Conservation (phyloP, 2,888 invertebrate species). For the Scaptomyza caliginosa region DNA sequence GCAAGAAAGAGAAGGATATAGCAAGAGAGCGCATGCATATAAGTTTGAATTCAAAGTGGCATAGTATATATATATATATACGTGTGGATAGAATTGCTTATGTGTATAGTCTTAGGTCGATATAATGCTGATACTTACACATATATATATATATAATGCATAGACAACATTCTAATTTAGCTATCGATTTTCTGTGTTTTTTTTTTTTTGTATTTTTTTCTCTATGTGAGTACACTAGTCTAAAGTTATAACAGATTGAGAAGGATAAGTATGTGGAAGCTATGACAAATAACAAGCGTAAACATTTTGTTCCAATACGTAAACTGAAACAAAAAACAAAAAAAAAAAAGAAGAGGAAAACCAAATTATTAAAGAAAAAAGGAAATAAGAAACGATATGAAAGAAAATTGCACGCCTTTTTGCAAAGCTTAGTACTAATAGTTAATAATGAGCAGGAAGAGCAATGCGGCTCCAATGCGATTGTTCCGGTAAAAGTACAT, state of each 20-base stretch:
- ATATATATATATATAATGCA: constrained; percentile 45
- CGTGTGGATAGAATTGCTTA: constrained; percentile 41
- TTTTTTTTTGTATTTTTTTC: constrained; percentile 19
- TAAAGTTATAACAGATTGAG: constrained; percentile 22
- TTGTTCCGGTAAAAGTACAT: constrained; percentile 37
- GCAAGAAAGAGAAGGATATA: background rate
- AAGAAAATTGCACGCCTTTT: constrained; percentile 51
- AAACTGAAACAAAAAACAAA: constrained; percentile 15
- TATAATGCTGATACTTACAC: constrained; percentile 45
- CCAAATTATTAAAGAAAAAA: constrained; percentile 5
- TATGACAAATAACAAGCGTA: constrained; percentile 65
- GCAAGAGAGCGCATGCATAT: constrained; percentile 21
- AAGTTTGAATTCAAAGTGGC: constrained; percentile 32
- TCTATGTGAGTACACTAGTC: constrained; percentile 21
- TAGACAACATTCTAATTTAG: constrained; percentile 40
- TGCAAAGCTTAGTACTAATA: constrained; percentile 69
- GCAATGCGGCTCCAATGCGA: constrained; percentile 3
- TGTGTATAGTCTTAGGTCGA: constrained; percentile 64
- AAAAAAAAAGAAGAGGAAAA: constrained; percentile 1
- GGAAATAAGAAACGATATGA: background rate
- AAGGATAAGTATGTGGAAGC: constrained; percentile 35
- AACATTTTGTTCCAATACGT: constrained; percentile 57
- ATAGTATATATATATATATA: constrained; percentile 18
- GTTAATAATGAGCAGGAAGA: constrained; percentile 48
- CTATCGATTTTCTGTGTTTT: constrained; percentile 28